These are phyloP conservation scores for Sinocyclocheilus maitianheensis DNA, from an alignment of 2,113 vertebrate genomes.

Conservation along the genomic window DNA sequence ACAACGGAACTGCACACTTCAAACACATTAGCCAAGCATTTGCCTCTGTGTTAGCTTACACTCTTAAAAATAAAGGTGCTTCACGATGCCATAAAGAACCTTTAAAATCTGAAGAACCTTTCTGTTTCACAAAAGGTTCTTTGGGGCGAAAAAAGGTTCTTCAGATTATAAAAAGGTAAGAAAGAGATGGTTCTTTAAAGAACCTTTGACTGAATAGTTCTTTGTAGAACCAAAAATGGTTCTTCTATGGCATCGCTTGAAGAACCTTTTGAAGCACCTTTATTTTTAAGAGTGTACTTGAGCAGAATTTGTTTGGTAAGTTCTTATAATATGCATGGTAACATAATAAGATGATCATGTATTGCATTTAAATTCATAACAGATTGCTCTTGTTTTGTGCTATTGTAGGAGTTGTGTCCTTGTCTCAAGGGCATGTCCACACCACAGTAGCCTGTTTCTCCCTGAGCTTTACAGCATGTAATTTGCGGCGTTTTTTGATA, in stretches of 20 bases:
- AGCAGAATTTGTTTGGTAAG: background rate
- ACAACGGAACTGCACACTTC: background rate
- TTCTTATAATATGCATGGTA: background rate
- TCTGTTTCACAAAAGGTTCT: too few relatives aligned
- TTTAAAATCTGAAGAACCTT: too few relatives aligned
- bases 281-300: background rate
- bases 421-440: slow-evolving; percentile 34
- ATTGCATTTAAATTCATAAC: slow-evolving; percentile 16
- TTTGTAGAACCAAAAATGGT: too few relatives aligned
- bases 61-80: too few relatives aligned
- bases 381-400: background rate
- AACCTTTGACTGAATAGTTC: too few relatives aligned
- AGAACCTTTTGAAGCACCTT: too few relatives aligned
- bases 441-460: background rate
- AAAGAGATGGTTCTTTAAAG: too few relatives aligned
- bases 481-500: slow-evolving; percentile 19
- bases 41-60: background rate
- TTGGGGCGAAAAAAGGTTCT: too few relatives aligned
- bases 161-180: too few relatives aligned
- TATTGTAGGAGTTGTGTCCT: slow-evolving; percentile 17
- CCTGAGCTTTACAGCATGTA: slow-evolving; percentile 18
- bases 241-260: too few relatives aligned
- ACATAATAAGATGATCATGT: background rate
- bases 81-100: too few relatives aligned
- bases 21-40: background rate